phyloP scores from a whole-genome alignment of 2,888 invertebrate species.

The Synergus itoensis region DNA sequence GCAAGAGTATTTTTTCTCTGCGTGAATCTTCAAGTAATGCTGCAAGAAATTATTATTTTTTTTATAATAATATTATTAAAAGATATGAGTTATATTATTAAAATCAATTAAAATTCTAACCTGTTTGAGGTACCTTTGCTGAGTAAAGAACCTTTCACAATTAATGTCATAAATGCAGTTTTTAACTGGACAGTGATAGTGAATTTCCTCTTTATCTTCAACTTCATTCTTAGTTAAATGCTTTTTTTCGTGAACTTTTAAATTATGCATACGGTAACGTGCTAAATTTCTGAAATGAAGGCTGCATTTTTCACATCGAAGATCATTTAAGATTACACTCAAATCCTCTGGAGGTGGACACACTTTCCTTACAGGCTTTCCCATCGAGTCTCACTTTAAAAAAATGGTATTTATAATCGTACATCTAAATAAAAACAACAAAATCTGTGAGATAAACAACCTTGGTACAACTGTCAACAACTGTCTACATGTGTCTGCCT shows the following conservation, averaged over 20 bases:
- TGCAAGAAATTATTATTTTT: conserved; percentile 55
- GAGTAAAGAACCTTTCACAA: conserved; percentile 70
- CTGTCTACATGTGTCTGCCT: no score
- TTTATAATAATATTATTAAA: conserved; percentile 2
- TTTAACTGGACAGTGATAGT: conserved; percentile 73
- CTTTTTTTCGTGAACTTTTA: conserved; percentile 72
- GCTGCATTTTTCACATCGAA: conserved; percentile 71
- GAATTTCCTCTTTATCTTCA: conserved; percentile 64
- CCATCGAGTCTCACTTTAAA: neutral
- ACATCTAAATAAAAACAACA: neutral
- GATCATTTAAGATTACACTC: conserved; percentile 71
- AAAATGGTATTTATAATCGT: neutral
- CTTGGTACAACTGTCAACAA: neutral
- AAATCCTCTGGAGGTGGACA: conserved; percentile 72
- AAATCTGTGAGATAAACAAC: neutral
- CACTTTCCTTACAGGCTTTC: conserved; percentile 60
- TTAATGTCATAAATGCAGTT: conserved; percentile 70
- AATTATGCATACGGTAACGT: conserved; percentile 71
- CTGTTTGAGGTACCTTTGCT: conserved; percentile 76
- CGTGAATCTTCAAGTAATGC: conserved; percentile 78
- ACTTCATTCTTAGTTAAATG: conserved; percentile 64
- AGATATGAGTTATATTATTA: neutral
- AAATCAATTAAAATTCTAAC: conserved; percentile 58
- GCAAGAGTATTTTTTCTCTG: conserved; percentile 75
- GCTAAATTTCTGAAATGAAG: conserved; percentile 71